Evolutionary conservation across 1,140 invertebrate species (phyloP).

Genomic region (Drosophila erecta): DNA sequence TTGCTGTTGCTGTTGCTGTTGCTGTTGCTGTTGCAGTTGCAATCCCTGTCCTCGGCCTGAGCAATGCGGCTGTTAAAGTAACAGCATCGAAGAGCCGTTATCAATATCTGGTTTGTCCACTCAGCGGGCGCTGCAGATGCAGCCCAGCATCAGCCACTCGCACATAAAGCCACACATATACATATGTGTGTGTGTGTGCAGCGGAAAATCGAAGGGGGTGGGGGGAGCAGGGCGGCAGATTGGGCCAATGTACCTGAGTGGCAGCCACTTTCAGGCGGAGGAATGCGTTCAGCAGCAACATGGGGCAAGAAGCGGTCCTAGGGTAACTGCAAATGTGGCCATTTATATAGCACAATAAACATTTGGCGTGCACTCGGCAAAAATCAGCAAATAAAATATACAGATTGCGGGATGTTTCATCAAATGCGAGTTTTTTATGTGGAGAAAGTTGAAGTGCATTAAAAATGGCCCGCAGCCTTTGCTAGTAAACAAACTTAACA

Average conservation of each 20-base stretch:
- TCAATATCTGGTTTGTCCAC: constrained; percentile 85
- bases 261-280: constrained; percentile 77
- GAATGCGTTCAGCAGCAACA: constrained; percentile 69
- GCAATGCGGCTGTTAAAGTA: constrained; percentile 75
- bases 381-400: background rate
- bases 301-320: constrained; percentile 57
- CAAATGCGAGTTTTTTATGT: background rate
- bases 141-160: constrained; percentile 49
- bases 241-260: constrained; percentile 83
- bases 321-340: constrained; percentile 79
- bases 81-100: constrained; percentile 84
- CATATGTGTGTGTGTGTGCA: constrained; percentile 16
- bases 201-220: constrained; percentile 14
- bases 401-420: background rate
- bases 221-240: constrained; percentile 64
- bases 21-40: constrained; percentile 34
- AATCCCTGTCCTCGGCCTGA: constrained; percentile 52
- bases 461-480: background rate
- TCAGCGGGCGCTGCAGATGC: constrained; percentile 61
- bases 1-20: constrained; percentile 3
- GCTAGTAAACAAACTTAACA: too few species aligned
- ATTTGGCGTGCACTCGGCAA: constrained; percentile 67
- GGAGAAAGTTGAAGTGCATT: background rate
- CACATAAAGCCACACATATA: constrained; percentile 21
- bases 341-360: constrained; percentile 83